Evolutionary conservation across 1,140 invertebrate genomes (phyloP), one percentile per base, ranked within the genome.

Genomic region (Hycleus phaleratus): DNA sequence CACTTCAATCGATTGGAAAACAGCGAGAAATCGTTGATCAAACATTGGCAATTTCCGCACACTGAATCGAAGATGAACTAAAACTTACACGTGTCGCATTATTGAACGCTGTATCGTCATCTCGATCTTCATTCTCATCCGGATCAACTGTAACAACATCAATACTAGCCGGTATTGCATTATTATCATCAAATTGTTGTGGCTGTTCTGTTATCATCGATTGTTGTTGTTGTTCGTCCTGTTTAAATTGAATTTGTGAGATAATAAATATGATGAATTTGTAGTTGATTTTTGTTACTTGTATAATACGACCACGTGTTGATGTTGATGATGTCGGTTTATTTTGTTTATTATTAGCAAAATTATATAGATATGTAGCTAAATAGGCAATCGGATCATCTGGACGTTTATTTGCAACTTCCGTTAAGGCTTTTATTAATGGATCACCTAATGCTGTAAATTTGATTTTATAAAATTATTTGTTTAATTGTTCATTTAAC

Each of bases 371-470:
- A 72, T 88, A 92, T 46, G 84, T 85, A 4, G 89, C 88, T 11
- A 93, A 76, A 70, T 89, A 91, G 2, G 85, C 84, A 12, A 93
- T 83, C 0, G 91, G 91, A 75, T 93, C 88, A 58, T 83, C 81
- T 5, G 90, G 91, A 59, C 89, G 81, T 56, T 82, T 82, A 57
- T 88, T 85, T 46, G 87, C 88, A 44, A 93, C 86, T 78, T 93
- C 88, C 18, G 88, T 89, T 51, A 93, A 75, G 59, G 88, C 90
- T 81, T 88, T 89, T 54, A 92, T 88, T 52, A 93, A 77, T 45
- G 90, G 90, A 79, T 92, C 88, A 44, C 89, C 90, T 25, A 93
- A 78, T 62, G 88, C 90, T 89, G 74, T 64, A 78, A 78, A 46
- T 39, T 39, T 18, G 18, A 18, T 18, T 12, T 42, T 43, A 18